Base-by-base conservation (phyloP, 2,797 vertebrate genomes). In the Trachops cirrhosus region DNA sequence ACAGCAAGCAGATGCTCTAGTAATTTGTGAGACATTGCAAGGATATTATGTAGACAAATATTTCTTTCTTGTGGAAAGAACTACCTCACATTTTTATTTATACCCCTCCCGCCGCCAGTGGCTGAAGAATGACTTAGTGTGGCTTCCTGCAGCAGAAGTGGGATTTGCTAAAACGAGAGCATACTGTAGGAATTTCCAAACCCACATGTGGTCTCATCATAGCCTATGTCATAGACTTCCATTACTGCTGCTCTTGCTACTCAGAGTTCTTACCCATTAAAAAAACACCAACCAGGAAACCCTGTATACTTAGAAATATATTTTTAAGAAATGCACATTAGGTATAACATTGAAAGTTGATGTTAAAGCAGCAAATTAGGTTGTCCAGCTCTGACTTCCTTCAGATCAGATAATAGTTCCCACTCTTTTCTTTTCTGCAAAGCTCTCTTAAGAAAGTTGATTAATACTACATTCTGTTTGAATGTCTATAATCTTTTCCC, bases 1-100 rank as follows among this genome's bases (percentile, higher is more conserved):
- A 70, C 32, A 85, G 77, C 71, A 68, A 92, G 84, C 87, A 92
- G 82, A 75, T 91, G 83, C 94, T 89, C 73, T 84, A 32, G 93
- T 85, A 83, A 85, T 83, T 93, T 94, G 91, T 83, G 54, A 95
- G 73, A 52, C 80, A 67, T 87, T 0, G 0, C 93, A 39, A 91
- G 95, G 88, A 75, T 88, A 12, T 59, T 85, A 70, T 73, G 29
- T 85, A 88, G 93, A 94, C 68, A 90, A 68, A 87, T 92, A 86
- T 86, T 94, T 91, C 78, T 82, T 84, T 93, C 24, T 48, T 91
- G 71, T 74, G 89, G 93, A 50, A 92, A 62, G 89, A 96, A 83
- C 86, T 94, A 95, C 96, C 91, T 96, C 89, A 79, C 67, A 22
- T 85, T 86, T 91, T 96, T 85, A 83, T 94, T 79, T 93, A 91